These are phyloP conservation scores for Idaea straminata DNA, from an alignment of 2,888 invertebrate species.

Conservation along the genomic window DNA sequence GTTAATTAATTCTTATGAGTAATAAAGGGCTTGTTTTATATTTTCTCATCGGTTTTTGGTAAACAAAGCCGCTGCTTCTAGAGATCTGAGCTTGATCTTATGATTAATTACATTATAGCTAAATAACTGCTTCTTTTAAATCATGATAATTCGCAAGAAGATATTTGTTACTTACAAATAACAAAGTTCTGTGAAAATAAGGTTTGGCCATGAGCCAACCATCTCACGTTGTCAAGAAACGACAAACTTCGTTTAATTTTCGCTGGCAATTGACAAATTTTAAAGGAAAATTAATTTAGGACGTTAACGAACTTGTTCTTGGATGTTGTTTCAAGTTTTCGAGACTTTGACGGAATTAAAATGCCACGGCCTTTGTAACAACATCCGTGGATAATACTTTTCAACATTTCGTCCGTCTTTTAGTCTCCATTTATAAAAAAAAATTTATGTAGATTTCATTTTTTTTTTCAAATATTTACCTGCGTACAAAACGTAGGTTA, in stretches of 20 bases:
- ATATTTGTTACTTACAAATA: constrained; percentile 17
- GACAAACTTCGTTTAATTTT: constrained; percentile 60
- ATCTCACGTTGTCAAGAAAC: constrained; percentile 51
- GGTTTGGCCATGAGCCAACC: constrained; percentile 56
- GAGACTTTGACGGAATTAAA: constrained; percentile 51
- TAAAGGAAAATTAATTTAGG: constrained; percentile 63
- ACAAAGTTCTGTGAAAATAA: constrained; percentile 39
- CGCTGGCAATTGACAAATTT: constrained; percentile 61
- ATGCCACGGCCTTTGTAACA: constrained; percentile 50
- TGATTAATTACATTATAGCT: constrained; percentile 34
- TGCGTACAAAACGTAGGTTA: too few species aligned
- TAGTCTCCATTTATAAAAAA: neutral
- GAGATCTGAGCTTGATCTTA: constrained; percentile 31
- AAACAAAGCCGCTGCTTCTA: constrained; percentile 32
- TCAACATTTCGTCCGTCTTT: neutral
- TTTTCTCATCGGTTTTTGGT: constrained; percentile 36
- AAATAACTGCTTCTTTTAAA: constrained; percentile 23
- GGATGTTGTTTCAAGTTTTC: constrained; percentile 51
- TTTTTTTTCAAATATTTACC: neutral
- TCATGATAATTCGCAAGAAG: constrained; percentile 17
- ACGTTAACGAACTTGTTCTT: constrained; percentile 56
- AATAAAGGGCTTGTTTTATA: constrained; percentile 36
- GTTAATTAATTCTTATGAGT: constrained; percentile 36
- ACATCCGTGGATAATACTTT: constrained; percentile 19
- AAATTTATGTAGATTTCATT: neutral